phyloP scores from a whole-genome alignment of 2,797 vertebrate species.

The Chiroxiphia lanceolata region DNA sequence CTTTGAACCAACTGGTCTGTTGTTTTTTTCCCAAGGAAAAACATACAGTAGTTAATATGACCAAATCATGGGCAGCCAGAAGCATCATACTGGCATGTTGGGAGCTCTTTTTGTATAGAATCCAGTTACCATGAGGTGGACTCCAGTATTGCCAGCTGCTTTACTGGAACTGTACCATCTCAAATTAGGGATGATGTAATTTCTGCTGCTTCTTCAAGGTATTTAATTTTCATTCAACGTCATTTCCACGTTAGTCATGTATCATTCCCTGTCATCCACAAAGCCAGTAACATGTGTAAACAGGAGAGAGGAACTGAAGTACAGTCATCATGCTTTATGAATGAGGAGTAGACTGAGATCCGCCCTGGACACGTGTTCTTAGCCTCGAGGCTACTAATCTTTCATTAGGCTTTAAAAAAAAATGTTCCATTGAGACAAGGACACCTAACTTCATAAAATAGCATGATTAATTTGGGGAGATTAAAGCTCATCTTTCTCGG shows the following conservation, averaged over 20 bases:
- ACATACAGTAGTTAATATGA: not conserved
- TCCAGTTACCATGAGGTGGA: not conserved
- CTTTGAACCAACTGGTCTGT: not conserved
- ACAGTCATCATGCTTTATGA: not conserved
- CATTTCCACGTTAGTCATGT: slow-evolving; percentile 26
- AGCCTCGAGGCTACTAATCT: not conserved
- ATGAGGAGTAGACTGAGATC: not conserved
- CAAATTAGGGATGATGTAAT: slow-evolving; percentile 13
- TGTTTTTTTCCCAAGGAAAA: not conserved
- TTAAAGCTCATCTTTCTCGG: not conserved
- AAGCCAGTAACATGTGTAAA: slow-evolving; percentile 34
- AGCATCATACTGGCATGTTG: not conserved
- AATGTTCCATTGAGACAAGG: not conserved
- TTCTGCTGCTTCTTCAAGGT: slow-evolving; percentile 10
- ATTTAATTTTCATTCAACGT: slow-evolving; percentile 2
- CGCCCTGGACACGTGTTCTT: not conserved
- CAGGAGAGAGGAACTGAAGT: slow-evolving; percentile 15
- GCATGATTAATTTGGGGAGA: not conserved
- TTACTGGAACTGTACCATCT: not conserved
- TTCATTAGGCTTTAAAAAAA: not conserved
- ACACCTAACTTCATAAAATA: not conserved
- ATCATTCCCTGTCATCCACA: not conserved
- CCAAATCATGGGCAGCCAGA: not conserved
- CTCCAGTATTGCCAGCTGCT: not conserved
- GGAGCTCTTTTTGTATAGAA: not conserved